These are phyloP conservation scores for Benitochromis conjunctus DNA, from an alignment of 2,113 vertebrate species.

Conservation along the genomic window DNA sequence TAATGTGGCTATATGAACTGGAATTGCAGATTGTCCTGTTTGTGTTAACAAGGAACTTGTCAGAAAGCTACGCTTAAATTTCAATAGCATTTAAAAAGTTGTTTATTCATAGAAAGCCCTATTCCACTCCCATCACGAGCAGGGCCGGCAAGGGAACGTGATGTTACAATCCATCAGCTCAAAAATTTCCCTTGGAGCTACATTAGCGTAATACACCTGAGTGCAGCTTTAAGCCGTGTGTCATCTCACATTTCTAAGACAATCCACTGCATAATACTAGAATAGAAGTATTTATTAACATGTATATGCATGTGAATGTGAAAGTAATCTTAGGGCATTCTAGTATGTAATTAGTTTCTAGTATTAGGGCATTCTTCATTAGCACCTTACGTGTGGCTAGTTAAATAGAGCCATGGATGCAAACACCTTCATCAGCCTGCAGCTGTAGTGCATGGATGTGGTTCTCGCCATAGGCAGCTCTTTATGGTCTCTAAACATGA, in stretches of 20 bases:
- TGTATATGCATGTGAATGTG: slow-evolving; percentile 41
- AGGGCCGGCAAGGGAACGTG: background rate
- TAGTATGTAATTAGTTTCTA: slow-evolving; percentile 18
- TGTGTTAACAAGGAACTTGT: background rate
- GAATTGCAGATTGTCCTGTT: background rate
- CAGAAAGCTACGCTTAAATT: background rate
- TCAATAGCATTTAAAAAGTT: accelerated
- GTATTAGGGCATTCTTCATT: background rate
- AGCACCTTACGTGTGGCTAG: background rate
- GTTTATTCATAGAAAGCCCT: background rate
- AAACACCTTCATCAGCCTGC: background rate
- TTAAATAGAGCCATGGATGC: background rate
- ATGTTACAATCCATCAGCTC: background rate
- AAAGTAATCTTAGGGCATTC: slow-evolving; percentile 4
- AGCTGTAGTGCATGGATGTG: slow-evolving; percentile 4
- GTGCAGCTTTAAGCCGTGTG: slow-evolving; percentile 29
- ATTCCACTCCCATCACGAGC: background rate
- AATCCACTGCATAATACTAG: slow-evolving; percentile 15
- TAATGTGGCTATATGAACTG: background rate
- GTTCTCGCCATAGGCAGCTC: slow-evolving; percentile 48
- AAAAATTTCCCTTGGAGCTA: background rate
- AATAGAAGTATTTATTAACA: background rate
- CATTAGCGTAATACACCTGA: background rate
- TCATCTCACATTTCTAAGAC: background rate
- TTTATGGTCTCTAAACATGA: slow-evolving; percentile 54